These are phyloP conservation scores for Leucosticte australis DNA, from an alignment of 2,113 vertebrate genomes.

Conservation along the genomic window DNA sequence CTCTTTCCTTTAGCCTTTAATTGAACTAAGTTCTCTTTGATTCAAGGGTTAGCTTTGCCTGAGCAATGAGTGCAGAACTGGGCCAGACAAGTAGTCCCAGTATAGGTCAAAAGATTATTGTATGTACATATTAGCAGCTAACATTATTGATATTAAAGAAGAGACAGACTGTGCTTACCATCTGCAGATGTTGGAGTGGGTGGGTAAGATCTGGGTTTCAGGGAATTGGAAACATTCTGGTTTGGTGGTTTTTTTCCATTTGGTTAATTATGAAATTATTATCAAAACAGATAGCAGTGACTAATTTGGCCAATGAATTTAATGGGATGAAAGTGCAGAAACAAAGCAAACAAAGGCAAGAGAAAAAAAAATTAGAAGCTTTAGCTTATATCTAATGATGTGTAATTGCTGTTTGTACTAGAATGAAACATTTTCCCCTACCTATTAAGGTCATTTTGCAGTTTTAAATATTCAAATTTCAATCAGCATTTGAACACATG, in stretches of 20 bases:
- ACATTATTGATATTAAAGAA: not conserved
- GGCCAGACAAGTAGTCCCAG: not conserved
- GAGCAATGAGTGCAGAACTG: not conserved
- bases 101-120: not conserved
- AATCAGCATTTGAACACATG: not conserved
- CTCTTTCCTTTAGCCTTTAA: not conserved
- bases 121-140: not conserved
- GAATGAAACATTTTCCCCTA: not conserved
- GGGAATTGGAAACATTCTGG: not conserved
- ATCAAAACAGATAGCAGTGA: not conserved
- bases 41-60: not conserved
- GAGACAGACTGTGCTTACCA: not conserved
- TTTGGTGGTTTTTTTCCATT: not conserved
- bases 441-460: not conserved
- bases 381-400: not conserved
- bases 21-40: not conserved
- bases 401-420: not conserved
- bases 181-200: conserved; percentile 39
- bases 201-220: conserved; percentile 21
- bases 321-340: conserved; percentile 10
- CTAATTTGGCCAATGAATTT: not conserved
- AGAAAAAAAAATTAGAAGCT: not conserved
- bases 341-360: not conserved
- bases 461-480: not conserved
- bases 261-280: conserved; percentile 10